Base-by-base conservation (phyloP, 2,888 invertebrate genomes). In the Aromia moschata region DNA sequence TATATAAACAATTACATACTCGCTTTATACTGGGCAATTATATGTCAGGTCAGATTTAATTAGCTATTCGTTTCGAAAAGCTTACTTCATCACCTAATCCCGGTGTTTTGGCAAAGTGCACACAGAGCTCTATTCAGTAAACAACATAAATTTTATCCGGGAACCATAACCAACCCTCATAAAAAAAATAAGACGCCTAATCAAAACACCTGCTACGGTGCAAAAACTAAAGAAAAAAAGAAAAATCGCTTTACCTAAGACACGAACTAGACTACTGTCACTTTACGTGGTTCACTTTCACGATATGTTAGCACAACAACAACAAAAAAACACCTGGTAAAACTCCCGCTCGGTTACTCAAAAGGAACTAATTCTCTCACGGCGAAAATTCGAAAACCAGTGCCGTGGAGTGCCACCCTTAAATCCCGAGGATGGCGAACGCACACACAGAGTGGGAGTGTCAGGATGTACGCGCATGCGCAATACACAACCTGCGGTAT, bases 331-430 rank as follows among this genome's bases (percentile, higher is more conserved):
- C 14, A 10, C 14, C 2, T 33, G 37, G 33, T 14, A 25, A n/a
- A 49, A 49, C 49, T 49, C 37, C 38, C 49, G 49, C 49, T 38
- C 49, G 38, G 10, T 11, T 17, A 49, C 14, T 33, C 15, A 15
- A 12, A 16, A 25, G 7, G 33, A 46, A 33, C 46, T 46, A 33
- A 46, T 33, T 17, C n/a, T 17, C 10, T n/a, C 40, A n/a, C 9
- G 10, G 44, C 44, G 30, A 25, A 41, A 43, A 43, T 33, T 18
- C 9, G 17, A 15, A 56, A 46, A 31, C 14, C 56, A 56, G 56
- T 56, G 56, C 56, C 56, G 56, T 54, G 43, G 57, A 37, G 10
- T 16, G 38, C 16, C 49, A 49, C 49, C 49, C 49, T 37, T 38
- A 36, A n/a, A n/a, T 16, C 12, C 16, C 2, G 15, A n/a, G 31